Evolutionary conservation across 37 sponge, comb jelly and placozoan species (phyloP), one percentile per base, ranked within the genome.

Genomic region (Hormiphora californensis): DNA sequence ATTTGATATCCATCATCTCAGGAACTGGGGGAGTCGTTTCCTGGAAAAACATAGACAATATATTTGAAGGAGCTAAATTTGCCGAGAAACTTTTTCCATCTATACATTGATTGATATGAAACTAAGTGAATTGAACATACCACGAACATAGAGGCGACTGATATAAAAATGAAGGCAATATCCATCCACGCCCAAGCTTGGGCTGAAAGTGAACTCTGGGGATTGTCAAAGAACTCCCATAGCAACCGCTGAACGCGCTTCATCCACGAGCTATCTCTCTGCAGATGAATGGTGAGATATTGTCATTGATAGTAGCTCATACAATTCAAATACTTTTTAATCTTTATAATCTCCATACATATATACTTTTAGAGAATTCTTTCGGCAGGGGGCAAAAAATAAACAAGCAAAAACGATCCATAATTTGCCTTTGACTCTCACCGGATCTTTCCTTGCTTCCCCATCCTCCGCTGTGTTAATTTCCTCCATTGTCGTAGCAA

Each of bases 191-290:
- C 37, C 67, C 67, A 65, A 33, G 37, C 33, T 65, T 65, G 33
- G 9, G 67, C 67, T 19, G 67, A 35, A 4, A 65, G 37, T 32
- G 67, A 65, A 39, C 38, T 36, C 17, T 65, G 67, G 37, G 67
- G 67, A 39, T 65, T 65, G 67, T 65, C 67, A 32, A 65, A 65
- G 67, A 65, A 65, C 67, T 65, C 67, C 67, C 67, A 65, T 1
- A 65, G 67, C 7, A 65, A 19, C 5, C 31, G 15, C 17, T 65
- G 67, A 4, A 65, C 37, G 11, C 67, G 33, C 37, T 28, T 27
- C 37, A 65, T 36, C 2, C 32, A 19, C 3, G 67, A 65, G 32
- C 19, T 28, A 17, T 65, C 5, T 30, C 21, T 7, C 67, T 65
- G 67, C 5, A 33, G 17, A 34, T 36, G 11, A 25, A 59, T 27